These are phyloP conservation scores for Gila orcuttii DNA, from an alignment of 2,113 vertebrate species.

Conservation along the genomic window DNA sequence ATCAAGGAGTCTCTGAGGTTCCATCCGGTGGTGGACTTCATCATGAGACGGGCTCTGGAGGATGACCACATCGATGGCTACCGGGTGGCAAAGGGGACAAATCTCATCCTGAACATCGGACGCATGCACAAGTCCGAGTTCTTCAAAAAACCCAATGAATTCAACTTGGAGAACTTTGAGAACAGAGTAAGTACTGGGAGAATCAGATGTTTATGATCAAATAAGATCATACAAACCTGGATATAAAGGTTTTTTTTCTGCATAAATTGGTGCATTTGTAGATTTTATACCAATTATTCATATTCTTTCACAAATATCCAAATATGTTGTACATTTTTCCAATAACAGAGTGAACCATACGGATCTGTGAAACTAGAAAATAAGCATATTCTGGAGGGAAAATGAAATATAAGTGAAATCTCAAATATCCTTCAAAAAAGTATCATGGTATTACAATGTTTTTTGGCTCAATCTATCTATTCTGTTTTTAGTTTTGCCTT, in stretches of 20 bases:
- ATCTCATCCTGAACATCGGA: slow-evolving; percentile 92
- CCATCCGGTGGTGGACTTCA: slow-evolving; percentile 90
- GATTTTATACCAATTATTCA: not conserved
- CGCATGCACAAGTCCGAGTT: slow-evolving; percentile 92
- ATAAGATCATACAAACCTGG: not conserved
- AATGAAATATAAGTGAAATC: not conserved
- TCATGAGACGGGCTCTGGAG: slow-evolving; percentile 87
- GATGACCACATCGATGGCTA: slow-evolving; percentile 90
- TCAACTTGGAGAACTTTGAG: slow-evolving; percentile 89
- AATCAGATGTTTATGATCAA: not conserved
- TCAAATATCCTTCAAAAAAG: too few species aligned
- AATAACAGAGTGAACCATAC: not conserved
- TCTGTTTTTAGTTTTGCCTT: too few species aligned
- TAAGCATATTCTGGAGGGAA: not conserved
- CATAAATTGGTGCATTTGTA: slow-evolving; percentile 13
- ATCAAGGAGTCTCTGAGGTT: slow-evolving; percentile 92
- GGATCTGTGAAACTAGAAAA: not conserved
- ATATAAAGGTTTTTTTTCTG: not conserved
- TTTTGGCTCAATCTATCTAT: too few species aligned
- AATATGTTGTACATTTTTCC: not conserved
- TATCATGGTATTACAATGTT: too few species aligned
- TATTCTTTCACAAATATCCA: not conserved
- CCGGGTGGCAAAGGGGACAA: slow-evolving; percentile 87
- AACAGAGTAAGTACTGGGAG: slow-evolving; percentile 80
- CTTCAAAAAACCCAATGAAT: slow-evolving; percentile 90